Conservation (phyloP, 2,113 vertebrate species). For the Cyanistes caeruleus region DNA sequence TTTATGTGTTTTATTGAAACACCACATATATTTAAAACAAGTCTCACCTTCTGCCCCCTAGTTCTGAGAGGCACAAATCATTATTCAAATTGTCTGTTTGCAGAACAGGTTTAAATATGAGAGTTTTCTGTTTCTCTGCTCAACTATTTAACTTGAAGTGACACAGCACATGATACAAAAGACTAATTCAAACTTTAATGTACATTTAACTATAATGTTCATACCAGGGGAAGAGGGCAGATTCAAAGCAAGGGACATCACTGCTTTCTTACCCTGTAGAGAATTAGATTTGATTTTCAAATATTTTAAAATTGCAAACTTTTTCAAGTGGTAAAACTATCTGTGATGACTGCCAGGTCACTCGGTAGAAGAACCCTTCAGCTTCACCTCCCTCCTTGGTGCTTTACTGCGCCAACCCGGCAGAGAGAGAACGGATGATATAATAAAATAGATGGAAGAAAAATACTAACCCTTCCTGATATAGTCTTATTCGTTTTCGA, state of each 20-base stretch:
- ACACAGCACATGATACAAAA: neutral
- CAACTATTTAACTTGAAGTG: neutral
- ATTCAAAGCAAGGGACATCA: neutral
- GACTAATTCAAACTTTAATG: neutral
- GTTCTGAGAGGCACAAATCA: neutral
- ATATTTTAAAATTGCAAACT: neutral
- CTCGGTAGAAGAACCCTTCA: neutral
- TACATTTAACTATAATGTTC: neutral
- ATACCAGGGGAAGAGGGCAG: neutral
- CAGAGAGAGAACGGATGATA: neutral
- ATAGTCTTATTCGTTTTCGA: constrained; percentile 92
- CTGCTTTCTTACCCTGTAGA: neutral
- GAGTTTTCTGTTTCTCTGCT: neutral
- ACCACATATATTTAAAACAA: neutral
- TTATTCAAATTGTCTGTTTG: neutral
- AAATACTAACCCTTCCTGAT: constrained; percentile 89
- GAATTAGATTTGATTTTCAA: neutral
- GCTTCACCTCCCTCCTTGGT: neutral
- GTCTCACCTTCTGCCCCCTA: accelerated
- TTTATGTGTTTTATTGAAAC: neutral
- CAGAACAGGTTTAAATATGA: neutral
- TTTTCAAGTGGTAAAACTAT: neutral
- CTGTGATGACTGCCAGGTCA: neutral
- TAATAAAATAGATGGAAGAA: neutral
- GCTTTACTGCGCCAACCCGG: neutral